A percentile compares a stretch with the other conserved stretches of the same genome.
phyloP scores from a whole-genome alignment of 2,113 vertebrate genomes.

The Callochromis pleurospilus region DNA sequence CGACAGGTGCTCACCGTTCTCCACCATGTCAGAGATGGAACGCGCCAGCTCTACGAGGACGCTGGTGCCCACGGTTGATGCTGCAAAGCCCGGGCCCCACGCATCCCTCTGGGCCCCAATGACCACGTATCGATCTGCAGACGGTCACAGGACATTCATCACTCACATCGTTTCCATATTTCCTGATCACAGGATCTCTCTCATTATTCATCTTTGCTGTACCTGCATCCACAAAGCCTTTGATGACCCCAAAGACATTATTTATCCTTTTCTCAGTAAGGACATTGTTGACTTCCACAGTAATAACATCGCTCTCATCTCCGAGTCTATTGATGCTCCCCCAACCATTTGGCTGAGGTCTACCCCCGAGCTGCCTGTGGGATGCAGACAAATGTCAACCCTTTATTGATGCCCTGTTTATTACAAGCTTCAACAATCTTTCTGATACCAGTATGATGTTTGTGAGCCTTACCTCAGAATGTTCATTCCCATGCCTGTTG shows the following conservation, averaged over 20 bases:
- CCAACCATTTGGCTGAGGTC: accelerated
- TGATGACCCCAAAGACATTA: constrained; percentile 89
- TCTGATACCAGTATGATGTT: not conserved
- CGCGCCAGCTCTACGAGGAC: constrained; percentile 81
- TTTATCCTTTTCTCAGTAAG: constrained; percentile 77
- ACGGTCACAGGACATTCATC: not conserved
- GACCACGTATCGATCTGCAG: constrained; percentile 84
- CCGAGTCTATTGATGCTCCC: constrained; percentile 39
- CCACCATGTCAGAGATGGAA: constrained; percentile 76
- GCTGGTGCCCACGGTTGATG: constrained; percentile 82
- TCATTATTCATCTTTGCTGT: not conserved
- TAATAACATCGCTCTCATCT: constrained; percentile 31
- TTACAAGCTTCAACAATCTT: accelerated
- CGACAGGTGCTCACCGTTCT: constrained; percentile 70
- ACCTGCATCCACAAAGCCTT: constrained; percentile 88
- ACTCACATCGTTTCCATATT: not conserved
- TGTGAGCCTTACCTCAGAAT: constrained; percentile 70
- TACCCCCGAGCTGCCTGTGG: constrained; percentile 70
- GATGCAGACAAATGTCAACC: accelerated
- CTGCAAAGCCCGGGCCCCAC: constrained; percentile 81
- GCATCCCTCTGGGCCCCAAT: constrained; percentile 90
- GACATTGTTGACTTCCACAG: constrained; percentile 76
- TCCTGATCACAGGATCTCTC: not conserved
- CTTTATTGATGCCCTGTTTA: not conserved
- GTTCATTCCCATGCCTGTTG: constrained; percentile 7